Evolutionary conservation across 1,140 invertebrate genomes (phyloP).

Genomic region (Heliothis subflexa): DNA sequence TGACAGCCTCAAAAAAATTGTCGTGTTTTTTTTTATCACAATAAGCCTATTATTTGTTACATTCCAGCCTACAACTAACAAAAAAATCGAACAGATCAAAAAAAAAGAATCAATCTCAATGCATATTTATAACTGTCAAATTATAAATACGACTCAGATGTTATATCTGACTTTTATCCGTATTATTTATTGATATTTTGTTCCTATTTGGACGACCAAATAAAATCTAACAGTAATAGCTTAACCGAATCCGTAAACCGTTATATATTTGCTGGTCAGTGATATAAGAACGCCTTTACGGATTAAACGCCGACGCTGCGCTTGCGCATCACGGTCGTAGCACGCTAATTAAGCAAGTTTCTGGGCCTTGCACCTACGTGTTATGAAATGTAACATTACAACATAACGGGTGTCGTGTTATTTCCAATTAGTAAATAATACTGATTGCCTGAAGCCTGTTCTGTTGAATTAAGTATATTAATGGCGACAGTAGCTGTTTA

Average conservation of each 20-base stretch:
- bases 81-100: constrained; percentile 22
- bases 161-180: constrained; percentile 41
- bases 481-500: constrained; percentile 25
- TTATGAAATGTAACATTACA: constrained; percentile 38
- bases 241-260: constrained; percentile 51
- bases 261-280: constrained; percentile 34
- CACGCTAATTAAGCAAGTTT: constrained; percentile 36
- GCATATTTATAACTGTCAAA: constrained; percentile 46
- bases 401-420: constrained; percentile 37
- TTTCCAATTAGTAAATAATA: constrained; percentile 28
- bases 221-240: constrained; percentile 51
- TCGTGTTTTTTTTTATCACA: too few species aligned
- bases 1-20: too few species aligned
- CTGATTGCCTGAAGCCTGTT: constrained; percentile 8
- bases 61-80: background rate
- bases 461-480: background rate
- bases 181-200: constrained; percentile 48
- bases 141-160: constrained; percentile 30
- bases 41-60: background rate
- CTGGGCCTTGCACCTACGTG: constrained; percentile 31
- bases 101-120: constrained; percentile 41
- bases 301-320: constrained; percentile 21
- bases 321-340: constrained; percentile 23
- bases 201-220: constrained; percentile 37
- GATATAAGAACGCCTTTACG: constrained; percentile 53